Base-by-base conservation (phyloP, 2,888 invertebrate species). In the Esperia sulphurella region DNA sequence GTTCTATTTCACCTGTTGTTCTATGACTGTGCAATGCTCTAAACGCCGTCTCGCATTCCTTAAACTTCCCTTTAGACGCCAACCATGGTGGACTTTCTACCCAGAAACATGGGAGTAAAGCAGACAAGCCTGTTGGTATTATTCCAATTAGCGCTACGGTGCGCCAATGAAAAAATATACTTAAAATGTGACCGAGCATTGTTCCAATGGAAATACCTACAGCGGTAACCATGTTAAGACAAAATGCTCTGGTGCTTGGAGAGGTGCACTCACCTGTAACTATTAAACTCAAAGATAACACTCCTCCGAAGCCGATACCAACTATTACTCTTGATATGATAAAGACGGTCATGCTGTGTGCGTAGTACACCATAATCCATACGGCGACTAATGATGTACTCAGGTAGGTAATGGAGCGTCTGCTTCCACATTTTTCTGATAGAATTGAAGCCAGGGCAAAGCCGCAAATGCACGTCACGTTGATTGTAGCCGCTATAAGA, bases 61-160 rank as follows among this genome's bases (percentile, higher is more conserved):
- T 51, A 33, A 61, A 62, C 45, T 55, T 54, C 21, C 65, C 67
- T 47, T 63, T 59, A 8, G 60, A 59, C 1, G 64, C 68, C n/a
- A 70, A 50, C 67, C 64, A 65, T 2, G 57, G 52, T 0, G 67
- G 67, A 45, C 66, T 66, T 40, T 68, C 68, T 5, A 57, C 51
- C 58, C 63, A 65, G 40, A 58, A 63, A 14, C 51, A 52, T 0
- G 68, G 63, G 1, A 64, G 8, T 8, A 65, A 7, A 28, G 55
- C 51, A 0, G 64, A 50, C 0, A 63, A 14, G 5, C 42, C 42
- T 2, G 61, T 43, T 0, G 65, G 63, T 13, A 61, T 50, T 0
- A 64, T 41, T 2, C 59, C 65, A 4, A 68, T 31, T 1, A 65
- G 43, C 0, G 61, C 61, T 0, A 61, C 61, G 1, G 44, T 53